Percentiles rank a stretch among this genome's conserved stretches.
Conservation (phyloP, 2,113 vertebrate species). For the Oreochromis niloticus region DNA sequence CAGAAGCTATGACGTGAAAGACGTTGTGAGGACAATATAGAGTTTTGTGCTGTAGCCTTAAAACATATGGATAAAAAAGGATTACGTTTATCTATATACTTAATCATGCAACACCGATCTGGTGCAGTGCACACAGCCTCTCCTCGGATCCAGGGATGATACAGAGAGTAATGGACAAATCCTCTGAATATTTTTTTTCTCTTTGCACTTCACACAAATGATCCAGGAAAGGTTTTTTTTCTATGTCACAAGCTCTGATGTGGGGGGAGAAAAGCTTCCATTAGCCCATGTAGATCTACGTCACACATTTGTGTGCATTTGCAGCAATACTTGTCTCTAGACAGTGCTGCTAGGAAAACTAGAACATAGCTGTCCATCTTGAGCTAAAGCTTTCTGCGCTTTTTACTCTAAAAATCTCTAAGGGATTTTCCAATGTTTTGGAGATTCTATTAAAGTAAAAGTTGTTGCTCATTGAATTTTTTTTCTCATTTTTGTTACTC, state of each 20-base stretch:
- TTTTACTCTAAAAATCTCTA: conserved; percentile 3
- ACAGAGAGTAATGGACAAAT: conserved; percentile 2
- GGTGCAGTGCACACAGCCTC: not conserved
- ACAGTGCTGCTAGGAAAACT: not conserved
- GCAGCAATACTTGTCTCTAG: not conserved
- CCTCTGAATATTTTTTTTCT: not conserved
- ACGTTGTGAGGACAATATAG: conserved; percentile 6
- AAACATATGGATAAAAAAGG: conserved; percentile 44
- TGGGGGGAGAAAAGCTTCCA: not conserved
- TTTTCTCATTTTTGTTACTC: not conserved
- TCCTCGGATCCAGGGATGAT: not conserved
- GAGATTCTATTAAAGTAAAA: conserved; percentile 15
- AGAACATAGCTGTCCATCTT: not conserved
- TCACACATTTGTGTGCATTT: not conserved
- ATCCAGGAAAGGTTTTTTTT: not conserved
- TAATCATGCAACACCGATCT: conserved; percentile 15
- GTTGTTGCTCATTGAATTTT: not conserved
- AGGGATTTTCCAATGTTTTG: conserved; percentile 13
- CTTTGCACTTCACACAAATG: not conserved
- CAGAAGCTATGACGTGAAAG: not conserved
- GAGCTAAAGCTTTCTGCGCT: not conserved
- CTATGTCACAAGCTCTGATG: not conserved
- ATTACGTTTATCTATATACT: conserved; percentile 22
- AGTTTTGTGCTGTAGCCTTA: not conserved
- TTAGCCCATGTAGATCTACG: not conserved